phyloP scores from a whole-genome alignment of 2,888 invertebrate species.

The Tenodera sinensis region DNA sequence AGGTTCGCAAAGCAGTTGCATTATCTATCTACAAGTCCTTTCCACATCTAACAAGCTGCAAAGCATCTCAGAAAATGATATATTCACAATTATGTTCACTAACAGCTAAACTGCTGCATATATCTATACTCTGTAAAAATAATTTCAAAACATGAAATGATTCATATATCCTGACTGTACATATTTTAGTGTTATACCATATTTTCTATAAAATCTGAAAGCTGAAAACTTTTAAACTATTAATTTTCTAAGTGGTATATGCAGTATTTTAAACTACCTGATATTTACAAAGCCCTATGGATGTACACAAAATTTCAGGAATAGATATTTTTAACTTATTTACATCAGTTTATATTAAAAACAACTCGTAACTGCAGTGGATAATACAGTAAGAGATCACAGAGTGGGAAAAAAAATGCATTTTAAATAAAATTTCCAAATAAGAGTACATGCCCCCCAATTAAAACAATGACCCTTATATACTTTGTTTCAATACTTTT shows the following conservation, averaged over 20 bases:
- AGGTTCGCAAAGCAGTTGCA: conserved; percentile 20
- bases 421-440: conserved; percentile 2
- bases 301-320: background rate
- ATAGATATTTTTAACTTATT: conserved; percentile 8
- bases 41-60: conserved; percentile 22
- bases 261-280: background rate
- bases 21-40: background rate
- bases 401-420: conserved; percentile 20
- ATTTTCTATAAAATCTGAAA: background rate
- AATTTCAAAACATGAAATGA: background rate
- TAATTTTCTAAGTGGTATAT: background rate
- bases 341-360: conserved; percentile 18
- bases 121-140: background rate
- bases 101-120: background rate
- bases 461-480: background rate
- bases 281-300: conserved; percentile 17
- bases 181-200: background rate
- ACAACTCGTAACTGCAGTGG: conserved; percentile 16
- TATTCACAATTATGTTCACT: background rate
- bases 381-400: conserved; percentile 23
- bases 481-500: background rate
- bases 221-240: conserved; percentile 1
- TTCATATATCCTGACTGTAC: background rate
- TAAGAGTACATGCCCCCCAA: background rate
- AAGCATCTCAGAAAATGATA: conserved; percentile 3